phyloP scores from a whole-genome alignment of 1,140 invertebrate genomes.

The Penaeus vannamei region DNA sequence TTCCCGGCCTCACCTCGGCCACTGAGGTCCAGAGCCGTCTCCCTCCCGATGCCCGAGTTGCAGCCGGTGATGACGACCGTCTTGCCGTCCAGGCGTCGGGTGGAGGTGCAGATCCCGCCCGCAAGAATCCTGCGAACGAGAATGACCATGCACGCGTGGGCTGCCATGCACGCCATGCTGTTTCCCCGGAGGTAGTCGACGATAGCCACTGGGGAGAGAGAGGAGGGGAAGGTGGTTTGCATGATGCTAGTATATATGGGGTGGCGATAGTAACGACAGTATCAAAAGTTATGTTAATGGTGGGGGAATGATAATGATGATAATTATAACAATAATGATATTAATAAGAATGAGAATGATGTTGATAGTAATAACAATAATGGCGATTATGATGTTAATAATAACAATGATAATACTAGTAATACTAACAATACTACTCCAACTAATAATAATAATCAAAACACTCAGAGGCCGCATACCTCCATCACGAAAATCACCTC shows the following conservation, averaged over 20 bases:
- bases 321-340: too few species aligned
- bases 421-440: too few species aligned
- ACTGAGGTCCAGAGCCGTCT: conserved; percentile 52
- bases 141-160: conserved; percentile 1
- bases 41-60: conserved; percentile 77
- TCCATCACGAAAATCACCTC: too few species aligned
- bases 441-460: too few species aligned
- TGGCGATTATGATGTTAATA: too few species aligned
- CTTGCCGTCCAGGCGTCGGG: conserved; percentile 72
- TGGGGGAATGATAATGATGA: too few species aligned
- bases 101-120: conserved; percentile 31
- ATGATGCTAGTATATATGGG: neutral
- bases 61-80: conserved; percentile 78
- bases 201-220: neutral
- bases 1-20: conserved; percentile 3
- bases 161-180: neutral
- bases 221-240: too few species aligned
- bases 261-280: neutral
- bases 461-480: too few species aligned
- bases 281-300: too few species aligned
- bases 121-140: conserved; percentile 34
- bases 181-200: neutral
- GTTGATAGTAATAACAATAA: too few species aligned
- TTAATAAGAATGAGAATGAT: too few species aligned
- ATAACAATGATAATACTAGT: too few species aligned